Evolutionary conservation across 2,888 invertebrate species (phyloP).

Genomic region (Morpho deidamia): DNA sequence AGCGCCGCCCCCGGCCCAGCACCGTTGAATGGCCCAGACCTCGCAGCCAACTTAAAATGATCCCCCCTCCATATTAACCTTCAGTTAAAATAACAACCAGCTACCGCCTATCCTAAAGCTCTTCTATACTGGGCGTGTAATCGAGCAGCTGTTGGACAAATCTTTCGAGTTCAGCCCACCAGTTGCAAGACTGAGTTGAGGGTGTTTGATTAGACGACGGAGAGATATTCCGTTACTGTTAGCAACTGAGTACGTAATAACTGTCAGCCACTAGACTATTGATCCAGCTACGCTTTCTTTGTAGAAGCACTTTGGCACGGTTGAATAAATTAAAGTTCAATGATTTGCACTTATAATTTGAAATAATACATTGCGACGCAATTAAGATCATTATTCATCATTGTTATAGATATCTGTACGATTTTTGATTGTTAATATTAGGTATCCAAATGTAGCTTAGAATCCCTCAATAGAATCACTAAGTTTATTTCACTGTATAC

Average conservation of each 20-base stretch:
- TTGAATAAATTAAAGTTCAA: not conserved
- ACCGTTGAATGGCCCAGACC: conserved; percentile 59
- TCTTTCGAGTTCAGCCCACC: conserved; percentile 66
- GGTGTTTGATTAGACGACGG: conserved; percentile 44
- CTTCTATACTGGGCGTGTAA: conserved; percentile 37
- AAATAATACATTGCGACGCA: not conserved
- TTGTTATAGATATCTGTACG: no score
- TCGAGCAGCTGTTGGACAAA: conserved; percentile 63
- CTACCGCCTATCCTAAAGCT: conserved; percentile 33
- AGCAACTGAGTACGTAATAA: conserved; percentile 27
- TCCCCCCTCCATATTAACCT: conserved; percentile 50
- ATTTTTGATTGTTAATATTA: no score
- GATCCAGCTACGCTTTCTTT: conserved; percentile 12
- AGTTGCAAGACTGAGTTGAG: conserved; percentile 63
- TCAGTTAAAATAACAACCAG: conserved; percentile 22
- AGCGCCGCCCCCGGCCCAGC: conserved; percentile 68
- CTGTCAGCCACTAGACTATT: conserved; percentile 21
- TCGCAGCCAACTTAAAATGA: conserved; percentile 42
- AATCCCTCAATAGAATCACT: no score
- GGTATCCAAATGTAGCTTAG: no score
- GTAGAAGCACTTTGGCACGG: not conserved
- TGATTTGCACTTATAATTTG: not conserved
- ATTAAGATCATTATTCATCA: no score
- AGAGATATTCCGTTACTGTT: conserved; percentile 36
- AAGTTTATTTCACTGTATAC: no score